Evolutionary conservation across 2,113 vertebrate species (phyloP).

Genomic region (Myotis yumanensis): DNA sequence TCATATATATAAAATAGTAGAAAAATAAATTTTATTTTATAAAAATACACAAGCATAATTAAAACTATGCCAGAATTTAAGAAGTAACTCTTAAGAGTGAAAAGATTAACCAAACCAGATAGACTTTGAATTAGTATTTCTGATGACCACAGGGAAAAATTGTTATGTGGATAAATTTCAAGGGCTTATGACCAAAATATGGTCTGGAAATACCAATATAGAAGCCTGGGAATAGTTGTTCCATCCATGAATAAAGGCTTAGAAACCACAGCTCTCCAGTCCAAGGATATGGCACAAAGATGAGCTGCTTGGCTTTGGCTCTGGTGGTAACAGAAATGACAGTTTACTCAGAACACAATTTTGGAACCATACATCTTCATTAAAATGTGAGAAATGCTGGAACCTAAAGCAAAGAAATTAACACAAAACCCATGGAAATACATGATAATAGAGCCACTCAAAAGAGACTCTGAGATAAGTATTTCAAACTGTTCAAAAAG

Average conservation of each 20-base stretch:
- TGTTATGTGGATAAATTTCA: too few relatives aligned
- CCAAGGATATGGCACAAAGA: background rate
- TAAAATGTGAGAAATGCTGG: background rate
- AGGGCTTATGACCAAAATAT: background rate
- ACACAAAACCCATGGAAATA: background rate
- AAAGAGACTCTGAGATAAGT: background rate
- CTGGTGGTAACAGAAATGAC: background rate
- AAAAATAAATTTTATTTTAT: background rate
- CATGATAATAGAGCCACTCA: background rate
- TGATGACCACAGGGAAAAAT: background rate
- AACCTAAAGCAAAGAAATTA: background rate
- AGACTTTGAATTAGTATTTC: background rate
- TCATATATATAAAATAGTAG: background rate
- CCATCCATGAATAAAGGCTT: background rate
- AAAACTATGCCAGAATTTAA: slow-evolving; percentile 18
- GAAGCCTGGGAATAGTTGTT: background rate
- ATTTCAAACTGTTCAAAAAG: background rate
- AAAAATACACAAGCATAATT: background rate
- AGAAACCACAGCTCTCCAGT: background rate
- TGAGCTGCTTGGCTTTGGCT: background rate
- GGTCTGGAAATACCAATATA: background rate
- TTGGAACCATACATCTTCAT: background rate
- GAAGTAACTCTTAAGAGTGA: background rate
- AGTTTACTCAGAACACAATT: background rate
- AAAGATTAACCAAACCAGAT: background rate